Evolutionary conservation across 2,797 vertebrate genomes (phyloP).

Genomic region (Podarcis siculus): DNA sequence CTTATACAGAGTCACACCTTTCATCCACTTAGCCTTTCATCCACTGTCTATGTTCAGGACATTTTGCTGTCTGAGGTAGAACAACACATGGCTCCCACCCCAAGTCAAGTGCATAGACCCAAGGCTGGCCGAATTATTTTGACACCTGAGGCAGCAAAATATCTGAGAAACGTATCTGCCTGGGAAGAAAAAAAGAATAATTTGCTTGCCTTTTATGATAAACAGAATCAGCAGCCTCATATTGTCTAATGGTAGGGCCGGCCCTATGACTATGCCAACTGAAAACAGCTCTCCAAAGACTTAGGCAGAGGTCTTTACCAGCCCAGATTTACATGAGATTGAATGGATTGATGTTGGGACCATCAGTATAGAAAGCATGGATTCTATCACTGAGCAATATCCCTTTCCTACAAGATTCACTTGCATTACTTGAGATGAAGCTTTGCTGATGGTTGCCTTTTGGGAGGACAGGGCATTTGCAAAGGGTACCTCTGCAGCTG

Average conservation of each 20-base stretch:
- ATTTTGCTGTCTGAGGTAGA: not conserved
- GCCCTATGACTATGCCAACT: not conserved
- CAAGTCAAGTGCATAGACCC: not conserved
- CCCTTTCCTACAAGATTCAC: not conserved
- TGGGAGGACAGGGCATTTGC: conserved; percentile 4
- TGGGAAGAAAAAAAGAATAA: not conserved
- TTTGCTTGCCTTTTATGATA: not conserved
- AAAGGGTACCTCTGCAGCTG: conserved; percentile 5
- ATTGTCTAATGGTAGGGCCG: too few relatives aligned
- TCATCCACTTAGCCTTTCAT: not conserved
- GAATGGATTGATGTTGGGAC: not conserved
- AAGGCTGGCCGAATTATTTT: not conserved
- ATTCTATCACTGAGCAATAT: not conserved
- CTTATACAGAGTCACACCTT: not conserved
- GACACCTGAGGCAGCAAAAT: not conserved
- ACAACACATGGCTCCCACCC: not conserved
- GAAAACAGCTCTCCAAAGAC: not conserved
- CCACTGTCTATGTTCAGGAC: not conserved
- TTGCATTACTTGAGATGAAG: conserved; percentile 19
- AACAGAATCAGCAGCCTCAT: not conserved
- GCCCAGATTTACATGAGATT: not conserved
- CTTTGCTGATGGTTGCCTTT: conserved; percentile 35
- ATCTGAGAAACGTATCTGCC: not conserved
- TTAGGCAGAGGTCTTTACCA: not conserved
- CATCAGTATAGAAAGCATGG: not conserved